Percentiles rank a stretch among this genome's conserved stretches.
These are phyloP conservation scores for Piprites chloris DNA, from an alignment of 2,113 vertebrate genomes.

Conservation along the genomic window DNA sequence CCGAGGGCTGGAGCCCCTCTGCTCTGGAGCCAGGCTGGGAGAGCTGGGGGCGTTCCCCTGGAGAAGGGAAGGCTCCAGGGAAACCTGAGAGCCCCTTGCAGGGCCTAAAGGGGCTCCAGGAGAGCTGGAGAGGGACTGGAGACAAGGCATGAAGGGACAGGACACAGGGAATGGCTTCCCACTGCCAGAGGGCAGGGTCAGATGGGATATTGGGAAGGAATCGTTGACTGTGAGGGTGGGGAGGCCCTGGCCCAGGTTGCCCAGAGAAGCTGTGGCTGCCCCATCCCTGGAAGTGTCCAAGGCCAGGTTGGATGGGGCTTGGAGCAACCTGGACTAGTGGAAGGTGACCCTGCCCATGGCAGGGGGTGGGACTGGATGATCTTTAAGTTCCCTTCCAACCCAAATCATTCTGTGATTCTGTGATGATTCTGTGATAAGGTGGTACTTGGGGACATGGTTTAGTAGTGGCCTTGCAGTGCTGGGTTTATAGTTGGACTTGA, in stretches of 20 bases:
- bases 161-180: not conserved
- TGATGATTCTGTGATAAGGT: not conserved
- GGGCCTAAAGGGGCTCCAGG: not conserved
- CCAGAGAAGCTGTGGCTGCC: not conserved
- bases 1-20: not conserved
- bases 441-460: not conserved
- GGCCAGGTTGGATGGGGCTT: fast-evolving
- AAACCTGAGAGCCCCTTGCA: not conserved
- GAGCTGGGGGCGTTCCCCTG: not conserved
- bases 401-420: not conserved
- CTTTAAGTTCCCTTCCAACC: not conserved
- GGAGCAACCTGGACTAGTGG: fast-evolving
- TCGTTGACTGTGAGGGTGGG: fast-evolving
- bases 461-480: not conserved
- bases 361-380: fast-evolving
- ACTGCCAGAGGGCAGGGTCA: not conserved
- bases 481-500: not conserved
- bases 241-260: not conserved
- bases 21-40: not conserved
- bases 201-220: not conserved
- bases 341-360: not conserved
- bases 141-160: not conserved
- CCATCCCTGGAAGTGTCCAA: not conserved
- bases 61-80: not conserved
- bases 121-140: not conserved